A percentile compares a stretch with the other conserved stretches of the same genome.
These are phyloP conservation scores for Lottia scabra DNA, from an alignment of 2,888 invertebrate genomes.

Conservation along the genomic window DNA sequence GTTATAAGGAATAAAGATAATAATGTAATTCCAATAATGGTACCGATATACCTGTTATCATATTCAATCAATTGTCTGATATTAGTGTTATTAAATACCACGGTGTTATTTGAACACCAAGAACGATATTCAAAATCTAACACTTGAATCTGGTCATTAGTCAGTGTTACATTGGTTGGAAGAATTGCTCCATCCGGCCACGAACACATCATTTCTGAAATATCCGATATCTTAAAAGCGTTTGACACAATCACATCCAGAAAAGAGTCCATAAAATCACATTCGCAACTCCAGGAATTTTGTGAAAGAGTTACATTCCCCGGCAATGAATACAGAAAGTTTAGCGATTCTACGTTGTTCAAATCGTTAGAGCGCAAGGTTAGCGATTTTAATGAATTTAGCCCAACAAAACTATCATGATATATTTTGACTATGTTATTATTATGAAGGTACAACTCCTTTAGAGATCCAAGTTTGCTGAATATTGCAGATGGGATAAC, in stretches of 20 bases:
- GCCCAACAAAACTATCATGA: neutral
- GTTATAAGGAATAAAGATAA: slow-evolving; percentile 22
- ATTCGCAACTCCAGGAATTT: slow-evolving; percentile 38
- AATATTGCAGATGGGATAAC: neutral
- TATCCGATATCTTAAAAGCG: slow-evolving; percentile 10
- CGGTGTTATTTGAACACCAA: slow-evolving; percentile 19
- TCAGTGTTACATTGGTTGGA: neutral
- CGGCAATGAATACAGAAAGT: neutral
- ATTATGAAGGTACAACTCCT: neutral
- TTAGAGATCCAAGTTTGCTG: neutral
- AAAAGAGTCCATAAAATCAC: slow-evolving; percentile 24
- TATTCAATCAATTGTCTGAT: neutral
- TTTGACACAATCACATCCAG: slow-evolving; percentile 10
- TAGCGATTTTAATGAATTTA: neutral
- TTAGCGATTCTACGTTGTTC: neutral
- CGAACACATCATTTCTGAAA: slow-evolving; percentile 13
- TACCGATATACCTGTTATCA: slow-evolving; percentile 16
- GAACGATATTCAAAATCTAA: slow-evolving; percentile 13
- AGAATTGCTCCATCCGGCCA: neutral
- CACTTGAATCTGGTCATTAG: neutral
- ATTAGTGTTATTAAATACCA: neutral
- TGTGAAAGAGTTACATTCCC: slow-evolving; percentile 15
- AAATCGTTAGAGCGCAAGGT: neutral
- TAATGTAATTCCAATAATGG: slow-evolving; percentile 18
- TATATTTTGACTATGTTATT: neutral